Evolutionary conservation across 92 coral and sea anemone genomes (phyloP).

Genomic region (Epizoanthus scotinus): DNA sequence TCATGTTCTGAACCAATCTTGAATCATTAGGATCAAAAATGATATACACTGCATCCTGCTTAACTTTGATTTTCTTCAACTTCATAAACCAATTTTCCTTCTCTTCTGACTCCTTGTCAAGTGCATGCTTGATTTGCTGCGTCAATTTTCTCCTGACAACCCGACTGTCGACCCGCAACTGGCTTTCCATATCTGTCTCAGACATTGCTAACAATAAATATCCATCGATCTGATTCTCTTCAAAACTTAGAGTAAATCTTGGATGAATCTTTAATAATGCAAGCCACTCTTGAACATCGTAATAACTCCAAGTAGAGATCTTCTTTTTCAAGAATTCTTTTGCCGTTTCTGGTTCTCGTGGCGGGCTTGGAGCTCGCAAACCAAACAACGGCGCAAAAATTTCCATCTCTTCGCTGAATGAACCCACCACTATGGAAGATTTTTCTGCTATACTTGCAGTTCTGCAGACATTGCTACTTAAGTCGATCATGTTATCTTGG

Average conservation of each 20-base stretch:
- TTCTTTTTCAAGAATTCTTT: constrained; percentile 60
- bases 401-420: constrained; percentile 81
- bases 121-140: constrained; percentile 69
- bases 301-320: constrained; percentile 66
- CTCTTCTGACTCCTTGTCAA: constrained; percentile 64
- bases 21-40: constrained; percentile 85
- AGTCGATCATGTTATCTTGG: constrained; percentile 55
- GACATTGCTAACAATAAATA: constrained; percentile 65
- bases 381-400: constrained; percentile 81
- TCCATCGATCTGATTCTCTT: constrained; percentile 93
- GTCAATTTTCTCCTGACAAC: constrained; percentile 72
- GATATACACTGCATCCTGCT: constrained; percentile 72
- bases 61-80: constrained; percentile 64
- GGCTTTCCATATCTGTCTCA: constrained; percentile 70
- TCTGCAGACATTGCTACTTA: constrained; percentile 47
- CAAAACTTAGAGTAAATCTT: constrained; percentile 84
- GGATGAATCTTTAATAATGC: constrained; percentile 78
- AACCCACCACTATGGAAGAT: constrained; percentile 80
- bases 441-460: constrained; percentile 85
- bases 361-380: constrained; percentile 70
- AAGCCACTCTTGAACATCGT: constrained; percentile 92
- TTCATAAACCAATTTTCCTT: constrained; percentile 77
- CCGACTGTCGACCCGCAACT: constrained; percentile 84
- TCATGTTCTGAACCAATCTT: constrained; percentile 65
- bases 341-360: constrained; percentile 50